These are phyloP conservation scores for Argya squamiceps DNA, from an alignment of 2,797 vertebrate species.

Conservation along the genomic window DNA sequence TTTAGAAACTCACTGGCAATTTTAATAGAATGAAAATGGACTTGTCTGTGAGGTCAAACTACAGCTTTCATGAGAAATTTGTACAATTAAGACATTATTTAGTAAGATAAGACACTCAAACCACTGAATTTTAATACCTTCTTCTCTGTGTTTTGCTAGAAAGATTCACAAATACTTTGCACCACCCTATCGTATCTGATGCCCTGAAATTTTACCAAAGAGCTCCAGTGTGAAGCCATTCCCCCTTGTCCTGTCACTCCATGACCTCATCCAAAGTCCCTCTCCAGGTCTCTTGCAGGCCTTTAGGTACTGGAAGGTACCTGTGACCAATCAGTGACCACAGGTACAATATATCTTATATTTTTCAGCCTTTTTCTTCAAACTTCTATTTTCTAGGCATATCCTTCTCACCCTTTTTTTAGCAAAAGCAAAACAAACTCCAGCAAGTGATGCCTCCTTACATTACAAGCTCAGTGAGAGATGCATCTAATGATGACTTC, in stretches of 20 bases:
- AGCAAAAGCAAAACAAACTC: not conserved
- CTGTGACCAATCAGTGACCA: not conserved
- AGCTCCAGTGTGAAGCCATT: not conserved
- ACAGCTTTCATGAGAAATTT: not conserved
- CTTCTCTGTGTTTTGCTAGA: not conserved
- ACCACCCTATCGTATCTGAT: not conserved
- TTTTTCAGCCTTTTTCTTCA: not conserved
- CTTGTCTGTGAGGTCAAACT: not conserved
- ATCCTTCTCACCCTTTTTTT: too few relatives aligned
- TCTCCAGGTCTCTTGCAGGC: not conserved
- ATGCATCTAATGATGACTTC: not conserved
- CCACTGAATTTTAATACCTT: not conserved
- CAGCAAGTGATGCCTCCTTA: not conserved
- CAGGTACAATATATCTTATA: not conserved
- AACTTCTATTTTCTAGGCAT: not conserved
- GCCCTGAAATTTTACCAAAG: not conserved
- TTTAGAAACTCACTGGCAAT: slow-evolving; percentile 7
- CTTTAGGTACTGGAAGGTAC: not conserved
- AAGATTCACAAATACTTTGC: not conserved
- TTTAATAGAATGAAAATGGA: not conserved
- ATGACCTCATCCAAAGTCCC: not conserved
- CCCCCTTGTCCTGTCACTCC: not conserved
- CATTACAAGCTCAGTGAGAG: not conserved
- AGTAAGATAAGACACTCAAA: not conserved
- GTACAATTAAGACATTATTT: not conserved